Evolutionary conservation across 1,140 invertebrate species (phyloP).

Genomic region (Neodiprion fabricii): DNA sequence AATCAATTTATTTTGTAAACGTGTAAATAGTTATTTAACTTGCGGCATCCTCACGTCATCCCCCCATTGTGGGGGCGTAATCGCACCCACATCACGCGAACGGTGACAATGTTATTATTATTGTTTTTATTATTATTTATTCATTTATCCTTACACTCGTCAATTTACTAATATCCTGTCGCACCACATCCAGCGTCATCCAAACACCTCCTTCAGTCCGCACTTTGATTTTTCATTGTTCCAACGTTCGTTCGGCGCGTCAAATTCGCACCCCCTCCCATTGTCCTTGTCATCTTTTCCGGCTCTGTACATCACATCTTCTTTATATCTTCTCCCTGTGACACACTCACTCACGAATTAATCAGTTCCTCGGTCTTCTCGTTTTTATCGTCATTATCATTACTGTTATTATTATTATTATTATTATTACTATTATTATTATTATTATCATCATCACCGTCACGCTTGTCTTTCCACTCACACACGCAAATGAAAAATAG

Average conservation of each 20-base stretch:
- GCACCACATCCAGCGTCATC: not conserved
- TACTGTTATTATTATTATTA: not conserved
- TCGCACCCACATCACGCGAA: conserved; percentile 1
- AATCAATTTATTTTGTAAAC: not conserved
- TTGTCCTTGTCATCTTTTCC: not conserved
- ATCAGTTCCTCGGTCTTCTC: not conserved
- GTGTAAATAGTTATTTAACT: conserved; percentile 3
- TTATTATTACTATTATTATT: not conserved
- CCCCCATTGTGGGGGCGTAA: not conserved
- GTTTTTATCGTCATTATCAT: not conserved
- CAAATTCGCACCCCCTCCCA: not conserved
- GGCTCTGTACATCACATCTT: not conserved
- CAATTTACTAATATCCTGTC: not conserved
- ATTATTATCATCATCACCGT: conserved; percentile 1
- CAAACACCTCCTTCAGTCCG: not conserved
- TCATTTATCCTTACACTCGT: not conserved
- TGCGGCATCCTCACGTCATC: conserved; percentile 6
- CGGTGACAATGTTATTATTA: not conserved
- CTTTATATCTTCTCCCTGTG: not conserved
- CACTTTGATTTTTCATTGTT: conserved; percentile 1
- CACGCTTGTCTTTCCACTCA: not conserved
- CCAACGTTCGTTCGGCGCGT: not conserved
- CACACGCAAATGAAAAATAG: not conserved
- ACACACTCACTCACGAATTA: not conserved
- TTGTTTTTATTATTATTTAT: not conserved